Conservation (phyloP, 2,113 vertebrate species). For the Hoplias malabaricus region DNA sequence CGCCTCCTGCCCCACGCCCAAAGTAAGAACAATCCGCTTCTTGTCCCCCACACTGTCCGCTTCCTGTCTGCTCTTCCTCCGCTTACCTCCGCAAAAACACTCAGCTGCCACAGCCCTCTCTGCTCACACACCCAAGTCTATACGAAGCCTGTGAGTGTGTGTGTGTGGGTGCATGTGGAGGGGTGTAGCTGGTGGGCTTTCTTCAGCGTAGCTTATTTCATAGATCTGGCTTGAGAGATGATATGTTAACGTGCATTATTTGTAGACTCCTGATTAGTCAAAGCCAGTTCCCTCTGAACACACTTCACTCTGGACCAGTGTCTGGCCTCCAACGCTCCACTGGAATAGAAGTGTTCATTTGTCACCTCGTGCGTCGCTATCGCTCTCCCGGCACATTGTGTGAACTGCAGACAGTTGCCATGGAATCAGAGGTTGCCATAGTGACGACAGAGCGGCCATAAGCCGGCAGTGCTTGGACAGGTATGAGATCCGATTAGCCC, state of each 20-base stretch:
- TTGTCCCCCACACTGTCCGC: conserved; percentile 25
- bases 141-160: conserved; percentile 9
- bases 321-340: not conserved
- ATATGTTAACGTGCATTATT: no score
- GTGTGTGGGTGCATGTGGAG: not conserved
- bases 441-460: not conserved
- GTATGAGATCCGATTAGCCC: conserved; percentile 2
- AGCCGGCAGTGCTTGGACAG: not conserved
- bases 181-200: not conserved
- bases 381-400: conserved; percentile 15
- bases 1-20: conserved; percentile 98
- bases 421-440: conserved; percentile 26
- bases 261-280: not conserved
- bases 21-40: conserved; percentile 81
- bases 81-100: conserved; percentile 2
- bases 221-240: no score
- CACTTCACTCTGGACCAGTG: not conserved
- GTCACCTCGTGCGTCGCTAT: conserved; percentile 20
- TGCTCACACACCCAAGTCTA: conserved; percentile 3
- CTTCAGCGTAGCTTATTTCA: not conserved
- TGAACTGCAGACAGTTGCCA: conserved; percentile 25
- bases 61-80: conserved; percentile 23
- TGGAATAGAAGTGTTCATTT: not conserved
- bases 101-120: conserved; percentile 6
- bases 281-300: not conserved